Evolutionary conservation across 2,797 vertebrate species (phyloP), one percentile per base, ranked within the genome.

Genomic region (Cirrhinus mrigala): DNA sequence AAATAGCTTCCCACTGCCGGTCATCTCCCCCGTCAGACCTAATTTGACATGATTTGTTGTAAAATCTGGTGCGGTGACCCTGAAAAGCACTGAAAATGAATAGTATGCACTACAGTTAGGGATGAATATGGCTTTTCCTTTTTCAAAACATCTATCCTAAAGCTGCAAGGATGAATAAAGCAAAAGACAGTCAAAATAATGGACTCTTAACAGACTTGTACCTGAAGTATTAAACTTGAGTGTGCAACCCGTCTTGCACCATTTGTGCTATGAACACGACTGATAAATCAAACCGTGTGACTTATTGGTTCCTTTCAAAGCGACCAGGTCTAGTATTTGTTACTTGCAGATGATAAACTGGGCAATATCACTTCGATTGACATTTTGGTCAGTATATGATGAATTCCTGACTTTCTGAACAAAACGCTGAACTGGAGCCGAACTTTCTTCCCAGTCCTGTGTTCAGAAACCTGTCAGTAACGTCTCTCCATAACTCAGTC

Each of bases 1-100:
- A 85, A 86, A 68, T 37, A 68, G 80, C 83, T 66, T 60, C 56
- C 33, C 69, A 18, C 84, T 70, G 71, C 62, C 77, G 78, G 78
- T 82, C 86, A 60, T 70, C 62, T 62, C 50, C 9, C 10, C 68
- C 58, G 81, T 66, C 81, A 29, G 48, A 62, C 22, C 40, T 86
- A 86, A 89, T 87, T 89, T 77, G 29, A 79, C 64, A 64, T 87
- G 85, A 88, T 83, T 64, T 87, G 68, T 64, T 74, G 78, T 79
- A 64, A 87, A 83, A 81, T 48, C 70, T 50, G 68, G 74, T 37
- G 58, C 60, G 54, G 54, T 85, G 79, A 87, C 44, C 81, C 56
- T 33, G 33, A 14, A 7, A 82, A 75, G 60, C 4, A 50, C 22
- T 37, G 44, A 46, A 52, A 60, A 83, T n/a, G 58, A 37, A 83